These are phyloP conservation scores for Aphelenchoides besseyi DNA, from an alignment of 1,140 invertebrate species.

Conservation along the genomic window DNA sequence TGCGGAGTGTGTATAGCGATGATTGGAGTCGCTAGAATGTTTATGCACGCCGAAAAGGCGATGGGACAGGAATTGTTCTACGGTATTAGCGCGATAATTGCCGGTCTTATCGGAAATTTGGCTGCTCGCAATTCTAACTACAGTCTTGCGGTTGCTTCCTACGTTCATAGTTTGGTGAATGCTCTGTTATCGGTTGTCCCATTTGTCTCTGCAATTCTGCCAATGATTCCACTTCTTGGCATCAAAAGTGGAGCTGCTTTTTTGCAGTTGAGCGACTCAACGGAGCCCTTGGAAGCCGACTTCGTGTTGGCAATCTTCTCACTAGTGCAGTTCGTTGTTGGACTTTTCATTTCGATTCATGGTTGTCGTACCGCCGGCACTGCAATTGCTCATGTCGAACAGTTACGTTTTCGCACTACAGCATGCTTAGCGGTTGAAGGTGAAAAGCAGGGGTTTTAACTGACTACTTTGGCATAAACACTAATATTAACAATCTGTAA, in stretches of 20 bases:
- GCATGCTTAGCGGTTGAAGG: too few species aligned
- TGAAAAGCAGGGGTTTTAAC: too few species aligned
- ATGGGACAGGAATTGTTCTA: constrained; percentile 14
- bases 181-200: constrained; percentile 12
- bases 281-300: not conserved
- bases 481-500: too few species aligned
- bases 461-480: too few species aligned
- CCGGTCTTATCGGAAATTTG: constrained; percentile 7
- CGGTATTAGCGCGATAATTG: constrained; percentile 3
- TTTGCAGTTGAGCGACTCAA: not conserved
- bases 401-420: constrained; percentile 9
- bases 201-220: not conserved
- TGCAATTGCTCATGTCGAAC: not conserved
- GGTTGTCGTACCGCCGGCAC: constrained; percentile 1
- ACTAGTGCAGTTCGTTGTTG: not conserved
- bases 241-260: not conserved
- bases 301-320: not conserved
- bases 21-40: constrained; percentile 10
- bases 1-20: constrained; percentile 13
- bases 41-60: constrained; percentile 9
- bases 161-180: constrained; percentile 7
- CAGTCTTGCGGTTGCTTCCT: not conserved
- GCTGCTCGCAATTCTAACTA: constrained; percentile 1
- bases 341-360: not conserved
- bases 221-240: not conserved